phyloP scores from a whole-genome alignment of 1,140 invertebrate species.

The Onthophagus taurus region DNA sequence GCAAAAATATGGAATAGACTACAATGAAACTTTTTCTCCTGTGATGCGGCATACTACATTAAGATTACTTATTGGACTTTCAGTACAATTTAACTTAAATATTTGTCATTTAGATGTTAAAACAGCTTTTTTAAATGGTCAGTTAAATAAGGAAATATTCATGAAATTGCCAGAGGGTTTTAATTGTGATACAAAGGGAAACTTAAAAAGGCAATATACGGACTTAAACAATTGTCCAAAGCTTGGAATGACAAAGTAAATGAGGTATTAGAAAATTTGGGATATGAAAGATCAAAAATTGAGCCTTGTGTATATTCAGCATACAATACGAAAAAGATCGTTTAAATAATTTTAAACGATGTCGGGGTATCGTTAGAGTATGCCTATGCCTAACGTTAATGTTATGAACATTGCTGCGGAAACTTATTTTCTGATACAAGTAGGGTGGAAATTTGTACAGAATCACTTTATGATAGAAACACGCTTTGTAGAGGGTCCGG shows the following conservation, averaged over 20 bases:
- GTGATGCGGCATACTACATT: too few relatives aligned
- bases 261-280: not conserved
- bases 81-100: constrained; percentile 10
- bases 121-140: constrained; percentile 21
- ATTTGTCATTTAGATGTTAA: constrained; percentile 21
- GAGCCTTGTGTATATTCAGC: too few relatives aligned
- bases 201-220: constrained; percentile 35
- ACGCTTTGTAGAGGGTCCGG: too few relatives aligned
- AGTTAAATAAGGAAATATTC: constrained; percentile 21
- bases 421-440: too few relatives aligned
- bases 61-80: constrained; percentile 21
- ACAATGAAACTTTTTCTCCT: too few relatives aligned
- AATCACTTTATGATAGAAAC: too few relatives aligned
- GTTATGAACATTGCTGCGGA: too few relatives aligned
- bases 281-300: constrained; percentile 1
- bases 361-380: too few relatives aligned
- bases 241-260: constrained; percentile 28
- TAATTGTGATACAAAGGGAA: constrained; percentile 17
- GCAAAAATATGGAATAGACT: constrained; percentile 24
- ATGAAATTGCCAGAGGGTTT: constrained; percentile 16
- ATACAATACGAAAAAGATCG: too few relatives aligned
- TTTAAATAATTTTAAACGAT: too few relatives aligned
- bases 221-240: constrained; percentile 30
- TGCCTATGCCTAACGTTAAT: too few relatives aligned
- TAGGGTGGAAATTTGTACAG: too few relatives aligned